Conservation (phyloP, 2,888 invertebrate species). For the Escarpia spicata region DNA sequence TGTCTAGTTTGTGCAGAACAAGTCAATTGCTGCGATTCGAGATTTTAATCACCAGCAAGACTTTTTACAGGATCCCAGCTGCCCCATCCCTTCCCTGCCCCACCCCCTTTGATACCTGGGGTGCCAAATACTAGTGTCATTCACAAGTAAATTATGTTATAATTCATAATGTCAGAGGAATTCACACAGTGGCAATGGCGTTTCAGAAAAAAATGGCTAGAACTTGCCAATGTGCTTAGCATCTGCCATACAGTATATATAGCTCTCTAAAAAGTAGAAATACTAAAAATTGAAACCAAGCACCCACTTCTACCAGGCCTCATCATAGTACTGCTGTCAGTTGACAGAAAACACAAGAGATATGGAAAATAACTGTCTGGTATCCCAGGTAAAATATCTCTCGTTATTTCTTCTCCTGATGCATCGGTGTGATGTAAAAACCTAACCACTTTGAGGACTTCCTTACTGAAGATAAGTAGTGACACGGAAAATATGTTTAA, state of each 20-base stretch:
- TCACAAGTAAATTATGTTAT: neutral
- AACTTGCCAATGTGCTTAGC: neutral
- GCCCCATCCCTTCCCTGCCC: neutral
- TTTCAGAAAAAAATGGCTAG: neutral
- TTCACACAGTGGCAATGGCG: neutral
- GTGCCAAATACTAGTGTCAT: neutral
- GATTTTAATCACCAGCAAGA: neutral
- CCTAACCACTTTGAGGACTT: neutral
- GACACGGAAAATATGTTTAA: neutral
- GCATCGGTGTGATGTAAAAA: neutral
- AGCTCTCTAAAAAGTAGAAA: neutral
- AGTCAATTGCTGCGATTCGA: neutral
- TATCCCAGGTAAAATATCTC: neutral
- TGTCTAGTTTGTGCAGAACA: neutral
- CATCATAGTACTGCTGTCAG: neutral
- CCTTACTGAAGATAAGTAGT: neutral
- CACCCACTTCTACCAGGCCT: neutral
- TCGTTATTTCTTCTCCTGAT: neutral
- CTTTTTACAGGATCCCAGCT: neutral
- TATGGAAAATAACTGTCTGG: neutral
- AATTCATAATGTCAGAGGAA: neutral
- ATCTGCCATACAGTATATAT: neutral
- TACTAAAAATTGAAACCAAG: conserved; percentile 16
- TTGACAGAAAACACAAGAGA: neutral
- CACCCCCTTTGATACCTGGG: neutral